These are phyloP conservation scores for Hiodon tergisus DNA, from an alignment of 2,113 vertebrate species.

Conservation along the genomic window DNA sequence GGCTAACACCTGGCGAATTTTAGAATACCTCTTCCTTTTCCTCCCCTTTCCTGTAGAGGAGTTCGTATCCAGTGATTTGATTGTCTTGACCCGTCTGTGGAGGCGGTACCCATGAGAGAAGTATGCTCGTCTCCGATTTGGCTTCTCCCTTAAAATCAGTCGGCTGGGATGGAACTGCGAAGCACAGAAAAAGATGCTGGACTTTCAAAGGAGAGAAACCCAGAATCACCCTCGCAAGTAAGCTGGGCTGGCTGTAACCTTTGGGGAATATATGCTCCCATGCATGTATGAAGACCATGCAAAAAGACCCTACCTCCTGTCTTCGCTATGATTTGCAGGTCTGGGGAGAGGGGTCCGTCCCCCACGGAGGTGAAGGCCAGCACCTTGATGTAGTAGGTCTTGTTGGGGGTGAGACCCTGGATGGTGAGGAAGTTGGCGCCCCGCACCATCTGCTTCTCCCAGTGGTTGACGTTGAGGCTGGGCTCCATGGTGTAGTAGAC, in stretches of 20 bases:
- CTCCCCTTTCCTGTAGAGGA: slow-evolving; percentile 83
- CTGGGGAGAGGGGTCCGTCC: slow-evolving; percentile 90
- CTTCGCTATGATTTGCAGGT: slow-evolving; percentile 96
- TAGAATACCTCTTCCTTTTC: slow-evolving; percentile 79
- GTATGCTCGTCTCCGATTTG: slow-evolving; percentile 92
- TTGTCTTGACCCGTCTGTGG: slow-evolving; percentile 76
- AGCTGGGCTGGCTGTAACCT: neutral
- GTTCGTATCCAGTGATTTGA: slow-evolving; percentile 86
- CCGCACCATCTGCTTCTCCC: slow-evolving; percentile 96
- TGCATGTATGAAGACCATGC: neutral
- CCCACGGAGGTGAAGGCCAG: slow-evolving; percentile 97
- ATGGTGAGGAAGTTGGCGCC: slow-evolving; percentile 92
- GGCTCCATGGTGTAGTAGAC: slow-evolving; percentile 95
- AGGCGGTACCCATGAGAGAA: slow-evolving; percentile 94
- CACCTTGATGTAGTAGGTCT: slow-evolving; percentile 93
- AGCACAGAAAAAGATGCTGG: slow-evolving; percentile 1
- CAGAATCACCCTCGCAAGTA: neutral
- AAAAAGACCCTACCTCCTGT: slow-evolving; percentile 71
- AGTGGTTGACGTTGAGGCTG: slow-evolving; percentile 82
- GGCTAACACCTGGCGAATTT: too few species aligned
- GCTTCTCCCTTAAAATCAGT: slow-evolving; percentile 92
- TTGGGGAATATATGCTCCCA: neutral
- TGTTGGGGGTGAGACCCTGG: slow-evolving; percentile 86
- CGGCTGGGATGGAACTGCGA: slow-evolving; percentile 90
- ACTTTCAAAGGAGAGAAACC: neutral